Evolutionary conservation across 1,140 invertebrate species (phyloP).

Genomic region (Cydia fagiglandana): DNA sequence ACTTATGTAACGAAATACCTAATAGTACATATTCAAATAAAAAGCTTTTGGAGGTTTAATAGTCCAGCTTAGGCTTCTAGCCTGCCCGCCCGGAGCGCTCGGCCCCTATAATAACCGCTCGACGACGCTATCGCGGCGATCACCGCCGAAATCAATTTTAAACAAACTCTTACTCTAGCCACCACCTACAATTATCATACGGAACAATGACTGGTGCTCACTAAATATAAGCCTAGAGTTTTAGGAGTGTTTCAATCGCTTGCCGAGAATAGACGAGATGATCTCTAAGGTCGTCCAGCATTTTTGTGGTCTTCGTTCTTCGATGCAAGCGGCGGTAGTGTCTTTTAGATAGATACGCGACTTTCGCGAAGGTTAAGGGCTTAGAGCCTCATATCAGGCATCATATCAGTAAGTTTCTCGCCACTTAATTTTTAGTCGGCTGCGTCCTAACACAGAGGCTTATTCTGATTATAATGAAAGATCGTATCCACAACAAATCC

Average conservation of each 20-base stretch:
- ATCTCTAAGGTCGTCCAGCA: not conserved
- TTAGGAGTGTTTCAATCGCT: conserved; percentile 1
- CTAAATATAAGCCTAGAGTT: conserved; percentile 45
- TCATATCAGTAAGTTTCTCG: too few species aligned
- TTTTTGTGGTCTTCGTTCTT: too few species aligned
- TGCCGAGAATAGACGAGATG: not conserved
- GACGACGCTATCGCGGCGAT: conserved; percentile 59
- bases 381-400: too few species aligned
- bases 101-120: conserved; percentile 66
- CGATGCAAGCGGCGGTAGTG: too few species aligned
- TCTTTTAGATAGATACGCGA: too few species aligned
- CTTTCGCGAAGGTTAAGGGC: too few species aligned
- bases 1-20: not conserved
- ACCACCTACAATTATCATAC: conserved; percentile 72
- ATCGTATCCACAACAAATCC: too few species aligned
- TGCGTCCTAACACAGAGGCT: too few species aligned
- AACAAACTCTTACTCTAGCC: conserved; percentile 63
- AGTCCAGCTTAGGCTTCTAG: conserved; percentile 5
- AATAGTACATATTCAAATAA: not conserved
- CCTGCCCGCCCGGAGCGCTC: conserved; percentile 30
- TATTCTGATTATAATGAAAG: too few species aligned
- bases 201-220: conserved; percentile 59
- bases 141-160: conserved; percentile 75
- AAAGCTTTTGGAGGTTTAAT: conserved; percentile 9
- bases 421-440: too few species aligned